Evolutionary conservation across 37 sponge, comb jelly and placozoan genomes (phyloP), one percentile per base, ranked within the genome.

Genomic region (Ianthella basta): DNA sequence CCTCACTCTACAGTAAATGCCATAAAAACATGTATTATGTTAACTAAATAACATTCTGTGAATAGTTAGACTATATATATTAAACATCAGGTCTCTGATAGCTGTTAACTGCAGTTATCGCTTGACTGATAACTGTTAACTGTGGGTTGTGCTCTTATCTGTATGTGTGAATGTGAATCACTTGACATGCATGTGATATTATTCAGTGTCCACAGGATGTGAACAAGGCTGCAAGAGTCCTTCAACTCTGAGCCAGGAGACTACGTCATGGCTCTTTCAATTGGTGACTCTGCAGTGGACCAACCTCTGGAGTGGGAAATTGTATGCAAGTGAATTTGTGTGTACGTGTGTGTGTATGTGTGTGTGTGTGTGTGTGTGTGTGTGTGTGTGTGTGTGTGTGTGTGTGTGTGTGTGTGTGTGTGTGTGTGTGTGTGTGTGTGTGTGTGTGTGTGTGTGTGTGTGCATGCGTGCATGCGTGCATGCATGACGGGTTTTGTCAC

Each of bases 241-340:
- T 80, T 80, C 60, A 80, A 80, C 60, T 80, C 81, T 15, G 61
- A 80, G 29, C 56, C 81, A 20, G 81, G 81, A 38, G 55, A 56
- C 81, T 80, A 80, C 25, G 35, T 27, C 0, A 53, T 80, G 89
- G 39, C 72, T 57, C 84, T 94, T 18, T 39, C 91, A 21, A 39
- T 94, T 56, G 95, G 95, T 29, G 95, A 91, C 67, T 82, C 85
- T 78, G 77, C 92, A 8, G 55, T 91, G 0, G 89, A 91, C 39
- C 91, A 91, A 40, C 87, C 95, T 21, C 81, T 94, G 0, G 75
- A 82, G 50, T 94, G 95, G 95, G 37, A 84, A 15, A 57, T 94
- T 19, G 89, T 91, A 61, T 79, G 91, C 81, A 44, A 50, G 4
- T 86, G 20, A n/a, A 15, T 4, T 5, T 25, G 27, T 25, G 63